Evolutionary conservation across 2,888 invertebrate species (phyloP).

Genomic region (Xylophagus ater): DNA sequence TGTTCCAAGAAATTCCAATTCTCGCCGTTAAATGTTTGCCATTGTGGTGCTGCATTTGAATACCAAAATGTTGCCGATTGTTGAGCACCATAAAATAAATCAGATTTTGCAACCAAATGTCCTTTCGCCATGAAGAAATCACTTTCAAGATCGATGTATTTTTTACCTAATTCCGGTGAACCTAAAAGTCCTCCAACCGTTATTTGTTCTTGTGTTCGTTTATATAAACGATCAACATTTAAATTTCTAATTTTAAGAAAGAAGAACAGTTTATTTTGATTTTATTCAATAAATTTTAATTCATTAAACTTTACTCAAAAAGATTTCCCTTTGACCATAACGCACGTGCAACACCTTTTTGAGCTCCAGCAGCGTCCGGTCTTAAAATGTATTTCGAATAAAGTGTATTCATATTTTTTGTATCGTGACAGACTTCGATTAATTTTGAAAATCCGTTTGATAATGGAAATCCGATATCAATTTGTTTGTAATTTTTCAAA

Average conservation of each 20-base stretch:
- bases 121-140: conserved; percentile 37
- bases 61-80: conserved; percentile 44
- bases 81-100: conserved; percentile 41
- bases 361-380: conserved; percentile 21
- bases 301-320: conserved; percentile 22
- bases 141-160: conserved; percentile 20
- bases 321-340: conserved; percentile 18
- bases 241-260: conserved; percentile 2
- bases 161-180: conserved; percentile 23
- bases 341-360: conserved; percentile 23
- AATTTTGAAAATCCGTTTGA: conserved; percentile 21
- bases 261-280: no score
- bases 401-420: conserved; percentile 21
- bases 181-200: conserved; percentile 23
- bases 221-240: conserved; percentile 19
- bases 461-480: conserved; percentile 26
- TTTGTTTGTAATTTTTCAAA: background rate
- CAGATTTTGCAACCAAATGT: conserved; percentile 42
- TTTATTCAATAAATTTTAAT: no score
- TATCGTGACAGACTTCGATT: conserved; percentile 27
- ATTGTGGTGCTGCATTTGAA: conserved; percentile 45
- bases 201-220: conserved; percentile 19
- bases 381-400: conserved; percentile 24
- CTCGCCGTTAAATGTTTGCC: conserved; percentile 41
- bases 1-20: conserved; percentile 35